Conservation (phyloP, 2,797 vertebrate genomes). For the Crocidura indochinensis region DNA sequence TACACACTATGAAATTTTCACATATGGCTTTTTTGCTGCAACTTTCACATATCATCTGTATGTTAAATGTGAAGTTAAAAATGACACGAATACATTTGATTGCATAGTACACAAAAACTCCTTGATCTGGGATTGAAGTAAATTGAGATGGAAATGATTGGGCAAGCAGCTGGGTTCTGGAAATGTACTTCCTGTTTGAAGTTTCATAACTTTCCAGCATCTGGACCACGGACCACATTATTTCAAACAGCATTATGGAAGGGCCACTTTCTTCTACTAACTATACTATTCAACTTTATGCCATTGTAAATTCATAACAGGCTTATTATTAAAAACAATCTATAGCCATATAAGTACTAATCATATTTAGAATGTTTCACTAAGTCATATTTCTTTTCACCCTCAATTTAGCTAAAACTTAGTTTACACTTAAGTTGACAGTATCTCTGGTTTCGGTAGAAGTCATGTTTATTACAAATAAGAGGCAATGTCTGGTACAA, state of each 20-base stretch:
- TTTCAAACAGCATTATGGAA: constrained; percentile 77
- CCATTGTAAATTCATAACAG: constrained; percentile 51
- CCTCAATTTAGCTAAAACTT: constrained; percentile 52
- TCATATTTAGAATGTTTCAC: constrained; percentile 50
- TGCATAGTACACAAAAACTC: neutral
- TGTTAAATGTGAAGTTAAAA: constrained; percentile 42
- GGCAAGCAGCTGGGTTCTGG: neutral
- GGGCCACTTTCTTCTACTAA: constrained; percentile 61
- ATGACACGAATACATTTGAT: constrained; percentile 30
- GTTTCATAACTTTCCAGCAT: constrained; percentile 59
- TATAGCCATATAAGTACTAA: constrained; percentile 48
- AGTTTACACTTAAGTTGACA: constrained; percentile 38
- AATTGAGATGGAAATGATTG: constrained; percentile 32
- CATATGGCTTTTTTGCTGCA: neutral
- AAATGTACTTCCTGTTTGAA: neutral
- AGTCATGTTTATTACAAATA: neutral
- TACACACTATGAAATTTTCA: constrained; percentile 17
- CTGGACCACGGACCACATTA: constrained; percentile 43
- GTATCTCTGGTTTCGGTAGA: neutral
- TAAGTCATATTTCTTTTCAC: constrained; percentile 41
- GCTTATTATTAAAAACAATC: constrained; percentile 65
- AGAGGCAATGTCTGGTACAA: neutral
- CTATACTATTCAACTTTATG: constrained; percentile 31
- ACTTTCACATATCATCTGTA: constrained; percentile 16
- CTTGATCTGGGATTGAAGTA: constrained; percentile 27